These are phyloP conservation scores for Sisyra terminalis DNA, from an alignment of 2,888 invertebrate species.

Conservation along the genomic window DNA sequence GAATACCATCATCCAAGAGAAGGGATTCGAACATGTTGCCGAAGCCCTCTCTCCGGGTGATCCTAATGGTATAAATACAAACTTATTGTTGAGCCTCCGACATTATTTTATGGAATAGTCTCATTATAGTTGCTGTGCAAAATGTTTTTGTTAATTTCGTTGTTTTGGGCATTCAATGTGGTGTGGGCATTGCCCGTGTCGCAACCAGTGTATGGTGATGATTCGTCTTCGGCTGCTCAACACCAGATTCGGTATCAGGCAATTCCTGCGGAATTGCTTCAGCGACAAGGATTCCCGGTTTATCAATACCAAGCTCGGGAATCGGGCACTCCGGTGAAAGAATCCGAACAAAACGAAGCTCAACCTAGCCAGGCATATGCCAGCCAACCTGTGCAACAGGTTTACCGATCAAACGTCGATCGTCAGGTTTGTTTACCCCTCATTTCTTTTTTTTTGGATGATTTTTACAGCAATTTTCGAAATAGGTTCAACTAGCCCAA, in stretches of 20 bases:
- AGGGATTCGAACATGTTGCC: too few species aligned
- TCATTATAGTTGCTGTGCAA: too few species aligned
- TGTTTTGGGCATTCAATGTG: background rate
- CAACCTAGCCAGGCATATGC: background rate
- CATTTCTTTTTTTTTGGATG: background rate
- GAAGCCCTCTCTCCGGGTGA: too few species aligned
- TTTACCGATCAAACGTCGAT: conserved; percentile 24
- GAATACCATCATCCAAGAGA: too few species aligned
- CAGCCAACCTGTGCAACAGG: conserved; percentile 22
- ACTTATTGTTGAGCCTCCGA: too few species aligned
- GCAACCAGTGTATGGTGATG: background rate
- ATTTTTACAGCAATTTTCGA: background rate
- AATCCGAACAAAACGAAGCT: background rate
- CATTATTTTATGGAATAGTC: too few species aligned
- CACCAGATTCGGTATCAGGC: background rate
- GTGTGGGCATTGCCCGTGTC: background rate
- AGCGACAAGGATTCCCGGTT: background rate
- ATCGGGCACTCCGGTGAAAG: conserved; percentile 3
- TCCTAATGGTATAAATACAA: too few species aligned
- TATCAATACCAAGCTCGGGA: background rate
- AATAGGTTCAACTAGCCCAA: conserved; percentile 1
- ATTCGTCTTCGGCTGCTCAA: background rate
- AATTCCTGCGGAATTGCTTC: conserved; percentile 1
- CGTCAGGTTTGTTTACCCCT: conserved; percentile 28
- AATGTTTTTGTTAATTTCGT: too few species aligned